Base-by-base conservation (phyloP, 1,140 invertebrate species). In the Sipha flava region DNA sequence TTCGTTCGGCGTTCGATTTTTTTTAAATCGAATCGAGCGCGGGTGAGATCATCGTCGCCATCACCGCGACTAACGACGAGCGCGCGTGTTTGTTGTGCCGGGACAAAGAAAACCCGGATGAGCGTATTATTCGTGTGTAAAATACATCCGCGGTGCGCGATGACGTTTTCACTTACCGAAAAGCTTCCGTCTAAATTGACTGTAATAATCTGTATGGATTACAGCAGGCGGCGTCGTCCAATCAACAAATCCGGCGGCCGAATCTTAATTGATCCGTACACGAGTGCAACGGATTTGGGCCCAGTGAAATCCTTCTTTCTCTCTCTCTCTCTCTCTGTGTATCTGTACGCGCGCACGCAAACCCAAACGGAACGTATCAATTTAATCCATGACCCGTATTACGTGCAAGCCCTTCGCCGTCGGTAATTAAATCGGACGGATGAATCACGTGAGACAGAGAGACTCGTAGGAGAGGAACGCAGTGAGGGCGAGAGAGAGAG, bases 341-440 rank as follows among this genome's bases (percentile, higher is more conserved):
- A 29, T 14, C 2, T 54, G 9, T 18, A 29, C 29, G 31, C 29
- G n/a, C 57, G 6, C 16, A 1, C 3, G 23, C 62, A 23, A 10
- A 66, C 26, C 26, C 34, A 12, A 66, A 66, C 72, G 72, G 52
- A 75, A 75, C 72, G 49, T 75, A 75, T 75, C 72, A 75, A 75
- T 75, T 75, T 75, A 75, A 54, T 57, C 52, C 64, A 31, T 57
- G 72, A 75, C 72, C 72, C 72, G 49, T 75, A 75, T 73, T 31
- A 7, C 7, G 7, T 62, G 40, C n/a, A 5, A 64, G 31, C 31
- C 59, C 59, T 37, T 31, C 6, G 21, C 37, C 6, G 21, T 21
- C 64, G 29, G 72, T 75, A 75, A 75, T 75, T 75, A 75, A 75
- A 75, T 75, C 45, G 47, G 72, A 75, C 72, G 45, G 34, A 54